phyloP scores from a whole-genome alignment of 1,140 invertebrate genomes.

The Stegodyphus mimosarum region DNA sequence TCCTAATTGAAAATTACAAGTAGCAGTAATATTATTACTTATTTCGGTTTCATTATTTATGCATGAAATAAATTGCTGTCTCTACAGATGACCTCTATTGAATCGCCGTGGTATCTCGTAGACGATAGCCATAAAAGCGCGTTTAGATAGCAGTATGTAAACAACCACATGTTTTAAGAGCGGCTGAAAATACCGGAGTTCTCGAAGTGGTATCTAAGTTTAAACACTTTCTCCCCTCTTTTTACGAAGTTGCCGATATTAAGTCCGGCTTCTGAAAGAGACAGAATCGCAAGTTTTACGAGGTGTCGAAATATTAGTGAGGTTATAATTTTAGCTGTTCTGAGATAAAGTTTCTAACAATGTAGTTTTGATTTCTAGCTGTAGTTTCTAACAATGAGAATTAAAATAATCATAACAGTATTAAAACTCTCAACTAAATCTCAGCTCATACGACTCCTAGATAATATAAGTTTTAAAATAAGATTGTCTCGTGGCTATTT shows the following conservation, averaged over 20 bases:
- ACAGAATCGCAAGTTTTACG: background rate
- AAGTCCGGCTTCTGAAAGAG: background rate
- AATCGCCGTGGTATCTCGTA: background rate
- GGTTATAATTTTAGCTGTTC: background rate
- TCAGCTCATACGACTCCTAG: too few relatives aligned
- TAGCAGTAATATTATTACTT: too few relatives aligned
- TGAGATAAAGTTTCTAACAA: too few relatives aligned
- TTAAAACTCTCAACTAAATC: too few relatives aligned
- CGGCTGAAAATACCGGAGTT: too few relatives aligned
- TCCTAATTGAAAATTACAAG: too few relatives aligned
- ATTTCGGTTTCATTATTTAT: background rate
- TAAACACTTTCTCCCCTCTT: background rate
- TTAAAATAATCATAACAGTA: too few relatives aligned
- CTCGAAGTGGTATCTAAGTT: too few relatives aligned
- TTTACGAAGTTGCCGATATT: conserved; percentile 9
- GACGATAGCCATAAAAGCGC: conserved; percentile 15
- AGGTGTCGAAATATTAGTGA: conserved; percentile 32
- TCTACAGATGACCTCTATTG: background rate
- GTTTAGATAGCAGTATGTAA: conserved; percentile 41
- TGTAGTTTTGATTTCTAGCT: too few relatives aligned
- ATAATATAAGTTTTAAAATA: too few relatives aligned
- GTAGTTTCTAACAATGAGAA: too few relatives aligned
- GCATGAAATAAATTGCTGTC: background rate
- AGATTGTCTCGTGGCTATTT: too few relatives aligned
- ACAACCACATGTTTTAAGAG: background rate